These are phyloP conservation scores for Monarcha castaneiventris DNA, from an alignment of 2,113 vertebrate genomes.

Conservation along the genomic window DNA sequence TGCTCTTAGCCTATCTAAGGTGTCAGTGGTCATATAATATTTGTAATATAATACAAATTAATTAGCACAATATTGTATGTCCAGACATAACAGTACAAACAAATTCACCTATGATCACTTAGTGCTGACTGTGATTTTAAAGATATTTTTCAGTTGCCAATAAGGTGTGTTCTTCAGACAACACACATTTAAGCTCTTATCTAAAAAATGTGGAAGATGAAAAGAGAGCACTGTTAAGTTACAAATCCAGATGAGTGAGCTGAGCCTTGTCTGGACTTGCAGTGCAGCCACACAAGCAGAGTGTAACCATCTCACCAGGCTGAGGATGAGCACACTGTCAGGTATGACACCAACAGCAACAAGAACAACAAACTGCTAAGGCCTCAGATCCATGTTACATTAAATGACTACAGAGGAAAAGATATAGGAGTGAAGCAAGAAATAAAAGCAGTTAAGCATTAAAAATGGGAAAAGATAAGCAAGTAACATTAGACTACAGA, in stretches of 20 bases:
- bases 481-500: background rate
- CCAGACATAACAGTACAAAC: background rate
- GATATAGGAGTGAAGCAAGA: background rate
- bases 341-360: background rate
- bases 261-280: background rate
- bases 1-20: background rate
- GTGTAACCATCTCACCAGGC: background rate
- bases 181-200: background rate
- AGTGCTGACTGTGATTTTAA: background rate
- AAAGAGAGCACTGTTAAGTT: background rate
- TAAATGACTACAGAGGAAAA: background rate
- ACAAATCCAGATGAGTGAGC: background rate
- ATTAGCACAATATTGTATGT: background rate
- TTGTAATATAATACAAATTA: background rate
- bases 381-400: background rate
- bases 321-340: background rate
- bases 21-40: background rate
- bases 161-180: background rate
- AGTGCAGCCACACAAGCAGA: background rate
- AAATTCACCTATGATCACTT: background rate
- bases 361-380: background rate
- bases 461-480: background rate
- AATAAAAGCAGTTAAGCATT: background rate
- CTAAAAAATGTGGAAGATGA: background rate
- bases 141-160: background rate